Percentiles rank a stretch among this genome's conserved stretches.
phyloP scores from a whole-genome alignment of 30 jellyfish, hydroid and myxozoan genomes.

The Hydra vulgaris region DNA sequence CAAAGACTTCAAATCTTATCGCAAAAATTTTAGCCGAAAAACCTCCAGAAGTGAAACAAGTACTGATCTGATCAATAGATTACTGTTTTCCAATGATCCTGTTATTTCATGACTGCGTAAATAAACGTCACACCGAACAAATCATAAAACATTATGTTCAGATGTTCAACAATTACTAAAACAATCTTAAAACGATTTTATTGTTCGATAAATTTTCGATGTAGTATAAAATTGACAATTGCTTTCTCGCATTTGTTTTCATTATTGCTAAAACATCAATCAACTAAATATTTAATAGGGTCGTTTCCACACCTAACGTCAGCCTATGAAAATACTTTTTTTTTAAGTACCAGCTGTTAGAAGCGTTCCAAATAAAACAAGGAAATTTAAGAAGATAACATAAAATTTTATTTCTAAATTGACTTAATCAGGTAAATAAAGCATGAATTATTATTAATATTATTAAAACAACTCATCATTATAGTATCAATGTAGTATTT shows the following conservation, averaged over 20 bases:
- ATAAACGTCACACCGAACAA: not conserved
- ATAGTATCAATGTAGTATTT: too few species aligned
- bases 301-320: too few species aligned
- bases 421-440: too few species aligned
- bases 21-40: not conserved
- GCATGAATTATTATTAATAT: too few species aligned
- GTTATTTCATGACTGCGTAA: not conserved
- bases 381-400: too few species aligned
- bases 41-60: not conserved
- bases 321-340: too few species aligned
- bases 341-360: too few species aligned
- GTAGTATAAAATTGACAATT: not conserved
- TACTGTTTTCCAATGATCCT: not conserved
- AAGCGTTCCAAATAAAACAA: too few species aligned
- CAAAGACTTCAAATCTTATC: not conserved
- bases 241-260: not conserved
- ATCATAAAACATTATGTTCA: not conserved
- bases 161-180: not conserved
- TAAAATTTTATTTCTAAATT: too few species aligned
- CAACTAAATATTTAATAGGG: not conserved
- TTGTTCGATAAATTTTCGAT: not conserved
- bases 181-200: not conserved
- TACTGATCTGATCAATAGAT: not conserved
- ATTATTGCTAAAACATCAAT: not conserved
- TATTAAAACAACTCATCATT: too few species aligned